phyloP scores from a whole-genome alignment of 2,888 invertebrate genomes.

The Leptarthrus brevirostris region DNA sequence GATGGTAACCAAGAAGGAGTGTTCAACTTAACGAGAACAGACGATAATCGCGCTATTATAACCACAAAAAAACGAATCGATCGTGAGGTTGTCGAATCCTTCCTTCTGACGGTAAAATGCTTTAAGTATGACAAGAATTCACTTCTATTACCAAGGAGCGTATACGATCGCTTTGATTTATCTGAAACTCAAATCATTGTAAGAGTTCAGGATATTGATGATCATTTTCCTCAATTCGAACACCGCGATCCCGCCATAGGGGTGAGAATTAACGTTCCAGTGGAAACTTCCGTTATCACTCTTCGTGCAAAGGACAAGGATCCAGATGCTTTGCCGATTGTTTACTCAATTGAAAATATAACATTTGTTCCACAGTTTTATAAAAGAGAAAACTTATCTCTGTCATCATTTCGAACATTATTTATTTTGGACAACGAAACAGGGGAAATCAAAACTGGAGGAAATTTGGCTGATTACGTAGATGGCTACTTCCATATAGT shows the following conservation, averaged over 20 bases:
- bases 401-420: constrained; percentile 68
- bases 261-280: constrained; percentile 79
- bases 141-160: constrained; percentile 65
- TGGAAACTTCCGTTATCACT: constrained; percentile 77
- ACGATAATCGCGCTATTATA: constrained; percentile 75
- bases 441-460: constrained; percentile 78
- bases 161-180: constrained; percentile 76
- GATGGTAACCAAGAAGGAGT: constrained; percentile 78
- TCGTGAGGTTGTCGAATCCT: constrained; percentile 72
- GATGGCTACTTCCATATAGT: constrained; percentile 74
- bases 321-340: constrained; percentile 74
- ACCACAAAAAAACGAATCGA: constrained; percentile 74
- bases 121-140: constrained; percentile 71
- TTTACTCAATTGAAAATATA: constrained; percentile 73
- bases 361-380: constrained; percentile 69
- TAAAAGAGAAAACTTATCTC: constrained; percentile 66
- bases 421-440: constrained; percentile 76
- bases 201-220: constrained; percentile 77
- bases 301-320: constrained; percentile 77
- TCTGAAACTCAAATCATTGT: constrained; percentile 76
- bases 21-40: constrained; percentile 73
- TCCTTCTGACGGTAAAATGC: constrained; percentile 77
- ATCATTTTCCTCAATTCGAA: constrained; percentile 77
- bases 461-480: constrained; percentile 74
- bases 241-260: constrained; percentile 75